Conservation (phyloP, 2,797 vertebrate genomes). For the Microtus obscurus region DNA sequence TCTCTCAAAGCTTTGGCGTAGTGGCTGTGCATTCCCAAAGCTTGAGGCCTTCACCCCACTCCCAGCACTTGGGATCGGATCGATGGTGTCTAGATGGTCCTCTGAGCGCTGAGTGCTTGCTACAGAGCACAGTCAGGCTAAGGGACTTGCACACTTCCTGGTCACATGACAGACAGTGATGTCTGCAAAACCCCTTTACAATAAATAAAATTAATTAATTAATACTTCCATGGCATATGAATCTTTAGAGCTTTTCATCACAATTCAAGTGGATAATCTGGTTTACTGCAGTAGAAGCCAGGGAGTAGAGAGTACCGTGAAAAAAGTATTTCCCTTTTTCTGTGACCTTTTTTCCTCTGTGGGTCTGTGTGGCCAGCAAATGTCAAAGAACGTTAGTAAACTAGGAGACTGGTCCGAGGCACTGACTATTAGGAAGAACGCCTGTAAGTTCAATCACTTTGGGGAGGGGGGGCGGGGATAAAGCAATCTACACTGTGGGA, state of each 20-base stretch:
- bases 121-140: background rate
- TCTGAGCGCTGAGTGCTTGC: too few species aligned
- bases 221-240: background rate
- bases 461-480: too few species aligned
- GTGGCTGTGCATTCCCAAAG: rapidly evolving
- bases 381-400: background rate
- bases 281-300: background rate
- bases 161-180: background rate
- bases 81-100: background rate
- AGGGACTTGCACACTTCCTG: background rate
- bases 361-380: background rate
- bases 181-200: background rate
- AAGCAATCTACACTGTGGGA: too few species aligned
- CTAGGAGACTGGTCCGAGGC: background rate
- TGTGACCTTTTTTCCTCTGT: background rate
- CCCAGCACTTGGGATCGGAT: background rate
- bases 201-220: background rate
- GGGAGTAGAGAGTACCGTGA: background rate
- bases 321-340: background rate
- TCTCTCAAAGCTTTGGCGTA: background rate
- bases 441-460: background rate
- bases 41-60: rapidly evolving
- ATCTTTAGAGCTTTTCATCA: background rate
- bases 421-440: background rate
- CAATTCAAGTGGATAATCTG: background rate